These are phyloP conservation scores for Corydoras sp. DNA, from an alignment of 2,113 vertebrate species.

Conservation along the genomic window DNA sequence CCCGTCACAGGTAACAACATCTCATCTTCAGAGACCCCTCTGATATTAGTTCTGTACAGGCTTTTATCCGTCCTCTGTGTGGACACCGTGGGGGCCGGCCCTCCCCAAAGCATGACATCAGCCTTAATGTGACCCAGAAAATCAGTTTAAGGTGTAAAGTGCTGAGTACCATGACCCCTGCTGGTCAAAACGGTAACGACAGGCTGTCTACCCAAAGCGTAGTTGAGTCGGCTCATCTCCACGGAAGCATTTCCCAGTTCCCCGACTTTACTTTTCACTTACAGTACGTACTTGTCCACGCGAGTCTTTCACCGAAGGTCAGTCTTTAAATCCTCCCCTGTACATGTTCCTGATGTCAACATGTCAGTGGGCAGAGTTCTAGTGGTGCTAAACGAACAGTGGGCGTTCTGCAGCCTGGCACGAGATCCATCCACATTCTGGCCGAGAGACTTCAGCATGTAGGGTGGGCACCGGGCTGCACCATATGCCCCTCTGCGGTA, in stretches of 20 bases:
- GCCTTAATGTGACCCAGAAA: slow-evolving; percentile 11
- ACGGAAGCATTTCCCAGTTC: slow-evolving; percentile 22
- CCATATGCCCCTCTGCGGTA: slow-evolving; percentile 26
- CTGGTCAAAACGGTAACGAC: slow-evolving; percentile 7
- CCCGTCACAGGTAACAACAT: too few relatives aligned
- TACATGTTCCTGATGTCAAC: too few relatives aligned
- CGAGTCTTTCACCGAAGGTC: too few relatives aligned
- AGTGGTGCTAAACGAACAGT: not conserved
- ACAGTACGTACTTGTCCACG: too few relatives aligned
- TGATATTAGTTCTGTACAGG: not conserved
- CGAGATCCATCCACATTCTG: slow-evolving; percentile 1
- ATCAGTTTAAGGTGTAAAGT: not conserved
- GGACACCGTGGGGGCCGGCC: not conserved
- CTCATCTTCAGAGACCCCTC: too few relatives aligned
- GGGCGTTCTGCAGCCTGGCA: not conserved
- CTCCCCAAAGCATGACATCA: slow-evolving; percentile 22
- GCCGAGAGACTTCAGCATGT: slow-evolving; percentile 2
- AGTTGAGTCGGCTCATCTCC: slow-evolving; percentile 60
- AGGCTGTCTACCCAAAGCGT: not conserved
- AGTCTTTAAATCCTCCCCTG: too few relatives aligned
- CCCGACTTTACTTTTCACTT: too few relatives aligned
- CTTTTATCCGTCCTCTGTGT: slow-evolving; percentile 9
- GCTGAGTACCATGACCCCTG: slow-evolving; percentile 33
- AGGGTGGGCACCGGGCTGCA: slow-evolving; percentile 3
- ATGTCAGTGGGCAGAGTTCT: too few relatives aligned